A percentile compares a stretch with the other conserved stretches of the same genome.
These are phyloP conservation scores for Eucidaris tribuloides DNA, from an alignment of 35 echinoderm and acorn worm species.

Conservation along the genomic window DNA sequence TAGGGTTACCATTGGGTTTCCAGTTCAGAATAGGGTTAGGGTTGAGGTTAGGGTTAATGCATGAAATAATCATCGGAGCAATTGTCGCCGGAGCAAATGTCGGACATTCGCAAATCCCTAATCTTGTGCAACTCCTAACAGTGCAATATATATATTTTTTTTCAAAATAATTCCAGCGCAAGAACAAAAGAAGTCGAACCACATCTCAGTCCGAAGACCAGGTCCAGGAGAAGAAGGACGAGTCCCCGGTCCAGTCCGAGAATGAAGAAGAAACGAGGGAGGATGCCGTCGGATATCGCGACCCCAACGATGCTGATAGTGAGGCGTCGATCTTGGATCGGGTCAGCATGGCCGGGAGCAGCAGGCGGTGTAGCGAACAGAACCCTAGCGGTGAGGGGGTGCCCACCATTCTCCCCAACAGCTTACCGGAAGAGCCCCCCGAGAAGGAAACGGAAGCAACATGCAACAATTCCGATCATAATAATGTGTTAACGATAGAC, in stretches of 20 bases:
- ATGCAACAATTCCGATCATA: no score
- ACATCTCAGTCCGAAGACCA: neutral
- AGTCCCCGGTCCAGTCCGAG: slow-evolving; percentile 56
- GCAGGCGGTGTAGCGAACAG: slow-evolving; percentile 11
- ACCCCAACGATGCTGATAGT: slow-evolving; percentile 97
- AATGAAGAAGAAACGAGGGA: slow-evolving; percentile 48
- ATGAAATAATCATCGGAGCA: no score
- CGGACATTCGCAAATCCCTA: no score
- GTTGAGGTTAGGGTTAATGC: no score
- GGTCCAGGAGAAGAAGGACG: slow-evolving; percentile 38
- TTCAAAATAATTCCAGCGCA: slow-evolving; percentile 35
- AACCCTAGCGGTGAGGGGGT: neutral
- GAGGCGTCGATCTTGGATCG: slow-evolving; percentile 88
- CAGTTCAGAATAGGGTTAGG: no score
- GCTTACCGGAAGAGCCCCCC: neutral
- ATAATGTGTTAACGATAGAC: no score
- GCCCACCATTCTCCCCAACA: neutral
- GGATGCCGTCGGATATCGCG: slow-evolving; percentile 21
- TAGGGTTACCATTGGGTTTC: no score
- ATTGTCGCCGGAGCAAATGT: no score
- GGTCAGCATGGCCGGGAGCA: slow-evolving; percentile 6
- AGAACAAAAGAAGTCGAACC: slow-evolving; percentile 48
- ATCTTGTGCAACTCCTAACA: no score
- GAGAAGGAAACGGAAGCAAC: slow-evolving; percentile 4
- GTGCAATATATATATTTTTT: no score